Evolutionary conservation across 2,888 invertebrate species (phyloP).

Genomic region (Ochlodes sylvanus): DNA sequence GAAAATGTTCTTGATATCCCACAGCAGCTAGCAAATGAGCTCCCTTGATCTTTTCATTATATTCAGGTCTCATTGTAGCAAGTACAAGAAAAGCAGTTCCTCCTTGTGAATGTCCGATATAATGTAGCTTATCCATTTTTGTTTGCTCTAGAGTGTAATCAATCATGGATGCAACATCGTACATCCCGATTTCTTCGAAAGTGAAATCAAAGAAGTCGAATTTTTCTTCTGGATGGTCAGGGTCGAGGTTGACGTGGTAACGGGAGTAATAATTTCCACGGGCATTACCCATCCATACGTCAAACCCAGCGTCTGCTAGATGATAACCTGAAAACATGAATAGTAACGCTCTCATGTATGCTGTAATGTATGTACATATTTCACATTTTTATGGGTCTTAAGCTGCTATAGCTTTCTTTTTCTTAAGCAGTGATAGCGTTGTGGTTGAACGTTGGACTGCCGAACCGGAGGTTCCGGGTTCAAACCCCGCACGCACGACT

Average conservation of each 20-base stretch:
- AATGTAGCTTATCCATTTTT: conserved; percentile 59
- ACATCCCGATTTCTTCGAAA: conserved; percentile 66
- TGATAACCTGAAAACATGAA: conserved; percentile 83
- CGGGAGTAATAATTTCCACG: conserved; percentile 90
- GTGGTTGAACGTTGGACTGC: too few relatives aligned
- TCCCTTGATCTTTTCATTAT: conserved; percentile 62
- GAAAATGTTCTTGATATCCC: conserved; percentile 56
- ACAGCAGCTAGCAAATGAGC: conserved; percentile 66
- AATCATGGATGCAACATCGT: conserved; percentile 66
- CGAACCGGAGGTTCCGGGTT: too few relatives aligned
- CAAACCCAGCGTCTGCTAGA: conserved; percentile 87
- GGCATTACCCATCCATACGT: conserved; percentile 93
- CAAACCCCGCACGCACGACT: too few relatives aligned
- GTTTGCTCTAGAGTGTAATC: conserved; percentile 62
- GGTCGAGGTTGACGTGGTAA: conserved; percentile 75
- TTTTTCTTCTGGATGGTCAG: conserved; percentile 53
- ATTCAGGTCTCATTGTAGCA: conserved; percentile 59
- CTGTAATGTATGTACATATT: too few relatives aligned
- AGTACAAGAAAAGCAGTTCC: conserved; percentile 64
- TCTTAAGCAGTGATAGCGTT: too few relatives aligned
- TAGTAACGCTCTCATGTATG: background rate
- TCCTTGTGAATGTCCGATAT: conserved; percentile 73
- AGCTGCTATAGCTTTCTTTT: too few relatives aligned
- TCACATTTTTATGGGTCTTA: too few relatives aligned
- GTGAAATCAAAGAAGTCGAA: conserved; percentile 64